phyloP scores from a whole-genome alignment of 2,888 invertebrate species.

The Leptopilina myrica region DNA sequence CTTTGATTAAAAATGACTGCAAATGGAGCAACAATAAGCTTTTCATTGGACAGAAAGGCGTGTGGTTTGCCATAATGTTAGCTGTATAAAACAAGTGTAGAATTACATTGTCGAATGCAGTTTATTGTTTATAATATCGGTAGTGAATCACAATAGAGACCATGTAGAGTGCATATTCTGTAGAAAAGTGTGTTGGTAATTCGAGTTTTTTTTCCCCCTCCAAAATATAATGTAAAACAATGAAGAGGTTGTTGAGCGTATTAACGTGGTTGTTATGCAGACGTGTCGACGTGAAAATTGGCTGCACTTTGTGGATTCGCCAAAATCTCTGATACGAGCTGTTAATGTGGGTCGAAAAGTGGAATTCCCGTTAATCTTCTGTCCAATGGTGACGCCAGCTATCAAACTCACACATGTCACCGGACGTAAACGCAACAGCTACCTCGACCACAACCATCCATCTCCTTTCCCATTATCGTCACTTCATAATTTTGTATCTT shows the following conservation, averaged over 20 bases:
- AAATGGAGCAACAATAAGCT: too few relatives aligned
- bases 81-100: too few relatives aligned
- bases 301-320: conserved; percentile 34
- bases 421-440: conserved; percentile 31
- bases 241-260: background rate
- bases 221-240: background rate
- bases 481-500: conserved; percentile 24
- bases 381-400: conserved; percentile 50
- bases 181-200: too few relatives aligned
- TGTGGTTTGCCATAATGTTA: too few relatives aligned
- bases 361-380: conserved; percentile 62
- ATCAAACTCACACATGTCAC: conserved; percentile 44
- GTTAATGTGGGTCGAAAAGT: conserved; percentile 57
- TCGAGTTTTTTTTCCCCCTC: too few relatives aligned
- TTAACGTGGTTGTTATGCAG: background rate
- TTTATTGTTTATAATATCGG: too few relatives aligned
- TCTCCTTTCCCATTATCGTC: conserved; percentile 35
- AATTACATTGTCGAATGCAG: too few relatives aligned
- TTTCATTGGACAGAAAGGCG: too few relatives aligned
- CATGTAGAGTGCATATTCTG: too few relatives aligned
- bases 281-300: conserved; percentile 34
- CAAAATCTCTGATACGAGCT: conserved; percentile 47
- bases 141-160: too few relatives aligned
- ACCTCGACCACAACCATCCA: conserved; percentile 36
- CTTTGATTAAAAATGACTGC: too few relatives aligned